Base-by-base conservation (phyloP, 2,113 vertebrate species). In the Bubo bubo region DNA sequence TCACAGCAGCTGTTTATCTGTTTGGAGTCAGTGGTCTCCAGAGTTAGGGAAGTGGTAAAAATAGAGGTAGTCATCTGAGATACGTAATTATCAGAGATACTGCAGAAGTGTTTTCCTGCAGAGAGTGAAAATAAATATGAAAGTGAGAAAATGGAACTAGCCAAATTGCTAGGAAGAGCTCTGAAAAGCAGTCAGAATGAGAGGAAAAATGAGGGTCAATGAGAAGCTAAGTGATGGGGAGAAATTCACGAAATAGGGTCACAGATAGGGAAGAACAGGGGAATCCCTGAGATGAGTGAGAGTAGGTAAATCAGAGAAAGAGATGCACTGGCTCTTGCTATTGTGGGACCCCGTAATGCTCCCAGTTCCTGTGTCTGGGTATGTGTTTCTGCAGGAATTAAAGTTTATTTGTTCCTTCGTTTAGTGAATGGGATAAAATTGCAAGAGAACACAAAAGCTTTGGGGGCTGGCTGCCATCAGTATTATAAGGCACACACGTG, bases 1-100 rank as follows among this genome's bases (percentile, higher is more conserved):
- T 93, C 23, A 24, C 80, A 89, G 86, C 86, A 95, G 76, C 86
- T 94, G 90, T 66, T 79, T 80, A 14, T 94, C 53, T 93, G 55
- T 84, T 88, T 95, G 72, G 86, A 94, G 24, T 71, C 88, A 81
- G 52, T 8, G 3, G 30, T 86, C 49, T 90, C 67, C 88, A 82
- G 64, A 3, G 1, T 59, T 83, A 43, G 1, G 8, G 37, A 85
- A 75, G 73, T 45, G 34, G 27, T 83, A 71, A 94, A 90, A 86
- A 92, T 85, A 34, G 0, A 64, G 84, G 22, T 71, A 56, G 60
- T 96, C 34, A 13, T 53, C 23, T 1, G 35, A 91, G 75, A 82
- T 45, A 64, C 2, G 18, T 86, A 90, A 91, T 95, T 91, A 86
- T 75, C 59, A 53, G 56, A 56, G 73, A 74, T 71, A 12, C 20